phyloP scores from a whole-genome alignment of 2,797 vertebrate species.

The Xenopus petersii region DNA sequence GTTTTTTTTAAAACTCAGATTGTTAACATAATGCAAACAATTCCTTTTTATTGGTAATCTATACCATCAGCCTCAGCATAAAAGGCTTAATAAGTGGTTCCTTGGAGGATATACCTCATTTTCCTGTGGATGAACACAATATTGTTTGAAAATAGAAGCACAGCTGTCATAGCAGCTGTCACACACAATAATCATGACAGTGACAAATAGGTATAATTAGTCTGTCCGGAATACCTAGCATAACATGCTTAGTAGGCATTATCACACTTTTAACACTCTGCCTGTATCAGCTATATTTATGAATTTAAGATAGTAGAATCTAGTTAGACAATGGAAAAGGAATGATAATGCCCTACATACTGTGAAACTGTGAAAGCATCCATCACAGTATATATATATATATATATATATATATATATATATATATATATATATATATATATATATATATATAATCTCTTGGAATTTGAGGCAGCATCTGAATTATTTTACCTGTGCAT shows the following conservation, averaged over 20 bases:
- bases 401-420: too few species aligned
- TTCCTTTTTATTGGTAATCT: slow-evolving; percentile 64
- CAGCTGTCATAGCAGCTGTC: slow-evolving; percentile 80
- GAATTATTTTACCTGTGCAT: too few species aligned
- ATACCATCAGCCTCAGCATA: slow-evolving; percentile 62
- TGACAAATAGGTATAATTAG: slow-evolving; percentile 78
- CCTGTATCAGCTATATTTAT: slow-evolving; percentile 54
- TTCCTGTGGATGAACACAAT: slow-evolving; percentile 73
- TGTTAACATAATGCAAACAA: slow-evolving; percentile 65
- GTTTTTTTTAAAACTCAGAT: slow-evolving; percentile 55
- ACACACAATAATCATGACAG: slow-evolving; percentile 77
- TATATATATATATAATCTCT: too few species aligned
- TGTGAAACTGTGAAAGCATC: too few species aligned
- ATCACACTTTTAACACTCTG: slow-evolving; percentile 48
- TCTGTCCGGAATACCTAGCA: slow-evolving; percentile 72
- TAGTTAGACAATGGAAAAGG: slow-evolving; percentile 60
- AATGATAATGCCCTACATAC: too few species aligned
- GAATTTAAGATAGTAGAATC: slow-evolving; percentile 34
- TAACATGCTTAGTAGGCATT: slow-evolving; percentile 62
- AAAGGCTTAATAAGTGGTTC: slow-evolving; percentile 60
- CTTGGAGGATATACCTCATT: slow-evolving; percentile 66
- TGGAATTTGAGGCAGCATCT: too few species aligned
- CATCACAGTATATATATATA: too few species aligned
- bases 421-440: too few species aligned
- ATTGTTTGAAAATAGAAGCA: slow-evolving; percentile 75